Conservation (phyloP, 2,797 vertebrate species). For the Octomys mimax region DNA sequence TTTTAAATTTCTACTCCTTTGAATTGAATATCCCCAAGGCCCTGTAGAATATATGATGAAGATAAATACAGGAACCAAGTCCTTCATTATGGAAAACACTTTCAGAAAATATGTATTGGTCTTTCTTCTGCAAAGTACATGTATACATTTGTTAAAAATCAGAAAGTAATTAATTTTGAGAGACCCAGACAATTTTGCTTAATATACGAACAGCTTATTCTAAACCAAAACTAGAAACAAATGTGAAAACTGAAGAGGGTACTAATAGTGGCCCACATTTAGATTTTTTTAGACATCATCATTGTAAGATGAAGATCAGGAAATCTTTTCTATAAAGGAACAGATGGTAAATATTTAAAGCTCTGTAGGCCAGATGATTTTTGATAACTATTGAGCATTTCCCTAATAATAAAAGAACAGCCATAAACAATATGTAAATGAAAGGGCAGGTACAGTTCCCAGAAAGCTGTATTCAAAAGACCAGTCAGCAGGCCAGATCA, state of each 20-base stretch:
- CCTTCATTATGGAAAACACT: slow-evolving; percentile 25
- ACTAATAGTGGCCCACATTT: background rate
- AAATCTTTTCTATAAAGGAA: background rate
- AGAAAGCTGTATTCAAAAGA: background rate
- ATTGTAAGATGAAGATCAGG: background rate
- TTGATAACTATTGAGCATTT: background rate
- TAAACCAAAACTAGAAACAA: background rate
- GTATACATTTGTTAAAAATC: slow-evolving; percentile 41
- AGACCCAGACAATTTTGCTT: background rate
- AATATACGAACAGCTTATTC: background rate
- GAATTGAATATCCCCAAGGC: slow-evolving; percentile 11
- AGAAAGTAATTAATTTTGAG: slow-evolving; percentile 14
- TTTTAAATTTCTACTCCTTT: background rate
- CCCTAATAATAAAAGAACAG: background rate
- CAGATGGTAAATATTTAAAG: slow-evolving; percentile 39
- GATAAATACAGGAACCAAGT: slow-evolving; percentile 43
- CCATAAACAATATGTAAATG: background rate
- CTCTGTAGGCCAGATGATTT: background rate
- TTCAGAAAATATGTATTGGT: slow-evolving; percentile 56
- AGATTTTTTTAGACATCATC: background rate
- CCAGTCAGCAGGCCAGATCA: background rate
- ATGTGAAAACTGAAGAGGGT: background rate
- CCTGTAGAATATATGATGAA: slow-evolving; percentile 32
- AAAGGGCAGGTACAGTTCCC: background rate
- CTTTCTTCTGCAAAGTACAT: slow-evolving; percentile 30